Evolutionary conservation across 2,113 vertebrate species (phyloP).

Genomic region (Embiotoca jacksoni): DNA sequence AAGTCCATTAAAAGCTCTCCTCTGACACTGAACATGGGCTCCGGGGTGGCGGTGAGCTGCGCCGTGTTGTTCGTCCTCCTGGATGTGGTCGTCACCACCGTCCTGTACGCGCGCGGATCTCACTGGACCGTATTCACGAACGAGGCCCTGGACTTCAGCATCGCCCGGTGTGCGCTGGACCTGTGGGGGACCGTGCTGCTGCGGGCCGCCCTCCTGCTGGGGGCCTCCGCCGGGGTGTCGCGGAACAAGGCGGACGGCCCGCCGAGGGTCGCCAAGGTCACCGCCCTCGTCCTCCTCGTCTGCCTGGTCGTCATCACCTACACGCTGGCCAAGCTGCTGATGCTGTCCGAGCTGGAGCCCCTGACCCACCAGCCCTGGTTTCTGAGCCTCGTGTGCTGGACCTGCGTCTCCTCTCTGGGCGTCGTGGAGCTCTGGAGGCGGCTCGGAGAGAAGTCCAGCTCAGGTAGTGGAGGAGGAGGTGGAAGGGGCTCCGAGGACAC

Average conservation of each 20-base stretch:
- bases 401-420: constrained; percentile 82
- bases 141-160: constrained; percentile 87
- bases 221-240: constrained; percentile 88
- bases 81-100: constrained; percentile 87
- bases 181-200: constrained; percentile 90
- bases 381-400: constrained; percentile 92
- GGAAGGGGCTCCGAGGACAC: constrained; percentile 52
- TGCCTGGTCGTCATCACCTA: constrained; percentile 88
- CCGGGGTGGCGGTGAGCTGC: constrained; percentile 79
- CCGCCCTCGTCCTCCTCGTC: constrained; percentile 80
- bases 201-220: constrained; percentile 87
- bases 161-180: constrained; percentile 89
- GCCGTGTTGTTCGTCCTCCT: constrained; percentile 81
- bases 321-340: constrained; percentile 90
- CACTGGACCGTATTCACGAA: constrained; percentile 77
- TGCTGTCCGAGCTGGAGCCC: constrained; percentile 87
- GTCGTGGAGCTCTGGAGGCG: constrained; percentile 87
- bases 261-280: constrained; percentile 78
- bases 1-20: no score
- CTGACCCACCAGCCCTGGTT: constrained; percentile 88
- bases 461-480: neutral
- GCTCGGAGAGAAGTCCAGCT: constrained; percentile 77
- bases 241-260: constrained; percentile 88
- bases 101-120: constrained; percentile 87
- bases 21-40: constrained; percentile 68